Percentiles rank a stretch among this genome's conserved stretches.
Conservation (phyloP, 1,140 invertebrate genomes). For the Drosophila athabasca region DNA sequence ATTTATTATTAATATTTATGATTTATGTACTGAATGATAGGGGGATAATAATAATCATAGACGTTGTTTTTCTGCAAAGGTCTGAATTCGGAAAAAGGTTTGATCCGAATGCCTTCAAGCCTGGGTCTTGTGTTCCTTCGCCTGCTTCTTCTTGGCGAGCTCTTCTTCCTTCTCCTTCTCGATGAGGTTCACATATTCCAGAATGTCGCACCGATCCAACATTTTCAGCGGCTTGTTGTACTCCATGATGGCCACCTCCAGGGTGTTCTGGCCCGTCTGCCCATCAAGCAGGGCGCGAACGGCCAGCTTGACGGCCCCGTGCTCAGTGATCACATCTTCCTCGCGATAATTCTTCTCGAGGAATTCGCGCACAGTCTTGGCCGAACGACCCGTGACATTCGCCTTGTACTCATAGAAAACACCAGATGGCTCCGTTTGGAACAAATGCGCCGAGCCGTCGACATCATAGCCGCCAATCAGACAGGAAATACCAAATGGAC, state of each 20-base stretch:
- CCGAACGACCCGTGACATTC: conserved; percentile 98
- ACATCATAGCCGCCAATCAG: conserved; percentile 99
- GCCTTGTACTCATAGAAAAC: conserved; percentile 99
- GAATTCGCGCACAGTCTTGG: conserved; percentile 99
- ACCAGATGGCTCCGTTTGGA: conserved; percentile 99
- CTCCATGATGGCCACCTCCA: conserved; percentile 98
- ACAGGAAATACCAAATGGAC: conserved; percentile 99
- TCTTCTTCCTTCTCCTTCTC: conserved; percentile 99
- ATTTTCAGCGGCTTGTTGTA: conserved; percentile 92
- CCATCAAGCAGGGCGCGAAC: conserved; percentile 98
- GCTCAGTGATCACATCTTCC: conserved; percentile 93
- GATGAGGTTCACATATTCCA: conserved; percentile 95
- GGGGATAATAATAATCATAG: too few species aligned
- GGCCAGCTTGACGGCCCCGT: conserved; percentile 95
- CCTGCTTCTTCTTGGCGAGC: conserved; percentile 98
- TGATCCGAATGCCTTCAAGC: too few species aligned
- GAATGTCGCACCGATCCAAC: conserved; percentile 95
- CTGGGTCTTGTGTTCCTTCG: conserved; percentile 86
- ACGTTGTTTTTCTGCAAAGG: too few species aligned
- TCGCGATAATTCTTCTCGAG: conserved; percentile 98
- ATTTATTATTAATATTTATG: too few species aligned
- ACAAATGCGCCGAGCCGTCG: conserved; percentile 97
- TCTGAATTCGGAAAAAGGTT: too few species aligned
- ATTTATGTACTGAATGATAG: too few species aligned
- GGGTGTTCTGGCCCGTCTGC: conserved; percentile 98